A percentile compares a stretch with the other conserved stretches of the same genome.
phyloP scores from a whole-genome alignment of 2,888 invertebrate genomes.

The Eristalis arbustorum region DNA sequence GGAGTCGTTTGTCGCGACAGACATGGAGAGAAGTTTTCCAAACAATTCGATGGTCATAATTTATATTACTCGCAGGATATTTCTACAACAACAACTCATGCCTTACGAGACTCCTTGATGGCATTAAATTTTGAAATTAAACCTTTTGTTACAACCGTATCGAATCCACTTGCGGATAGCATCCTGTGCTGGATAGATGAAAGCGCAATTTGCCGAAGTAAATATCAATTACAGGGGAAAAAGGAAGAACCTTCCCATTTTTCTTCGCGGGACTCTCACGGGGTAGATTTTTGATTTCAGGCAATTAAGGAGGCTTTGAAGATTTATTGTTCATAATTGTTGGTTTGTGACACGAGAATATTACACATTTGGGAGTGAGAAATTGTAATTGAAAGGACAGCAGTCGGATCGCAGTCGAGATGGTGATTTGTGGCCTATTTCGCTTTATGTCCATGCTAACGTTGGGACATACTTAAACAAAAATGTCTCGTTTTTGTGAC shows the following conservation, averaged over 20 bases:
- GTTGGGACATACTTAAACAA: background rate
- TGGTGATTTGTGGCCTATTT: background rate
- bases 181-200: constrained; percentile 8
- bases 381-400: background rate
- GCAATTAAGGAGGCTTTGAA: constrained; percentile 34
- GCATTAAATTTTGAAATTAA: constrained; percentile 64
- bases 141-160: constrained; percentile 61
- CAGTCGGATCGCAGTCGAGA: background rate
- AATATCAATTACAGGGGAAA: constrained; percentile 39
- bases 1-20: constrained; percentile 33
- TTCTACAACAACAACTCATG: constrained; percentile 14
- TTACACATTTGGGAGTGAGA: background rate
- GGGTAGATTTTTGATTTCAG: constrained; percentile 28
- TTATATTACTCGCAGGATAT: constrained; percentile 51
- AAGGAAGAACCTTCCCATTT: background rate
- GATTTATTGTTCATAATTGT: constrained; percentile 54
- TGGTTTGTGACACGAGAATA: constrained; percentile 4
- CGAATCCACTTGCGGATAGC: constrained; percentile 27
- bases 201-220: constrained; percentile 54
- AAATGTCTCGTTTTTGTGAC: background rate
- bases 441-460: background rate
- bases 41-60: constrained; percentile 52
- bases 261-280: background rate
- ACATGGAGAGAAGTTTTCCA: constrained; percentile 18
- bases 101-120: constrained; percentile 50